These are phyloP conservation scores for Astreopora myriophthalma DNA, from an alignment of 64 coral and sea anemone genomes.

Conservation along the genomic window DNA sequence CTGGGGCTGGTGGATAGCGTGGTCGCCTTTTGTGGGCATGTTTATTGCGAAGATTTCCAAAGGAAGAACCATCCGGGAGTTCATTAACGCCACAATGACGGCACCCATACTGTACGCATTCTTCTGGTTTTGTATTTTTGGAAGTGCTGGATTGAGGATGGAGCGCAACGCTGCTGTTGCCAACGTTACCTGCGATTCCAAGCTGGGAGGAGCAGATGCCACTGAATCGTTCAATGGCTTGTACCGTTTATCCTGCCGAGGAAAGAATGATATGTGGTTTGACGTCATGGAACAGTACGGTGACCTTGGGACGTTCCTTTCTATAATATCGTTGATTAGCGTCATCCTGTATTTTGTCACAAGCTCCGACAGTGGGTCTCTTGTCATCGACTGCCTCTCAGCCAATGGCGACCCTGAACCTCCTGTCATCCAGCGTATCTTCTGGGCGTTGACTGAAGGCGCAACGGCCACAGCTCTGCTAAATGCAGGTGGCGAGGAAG, in stretches of 20 bases:
- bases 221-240: conserved; percentile 1
- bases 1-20: conserved; percentile 81
- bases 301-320: conserved; percentile 27
- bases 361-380: conserved; percentile 53
- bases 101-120: conserved; percentile 45
- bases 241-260: conserved; percentile 47
- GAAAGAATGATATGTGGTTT: conserved; percentile 46
- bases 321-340: conserved; percentile 25
- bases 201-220: background rate
- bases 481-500: conserved; percentile 11
- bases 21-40: conserved; percentile 66
- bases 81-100: conserved; percentile 53
- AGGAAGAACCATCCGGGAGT: conserved; percentile 60
- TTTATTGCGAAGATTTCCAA: conserved; percentile 65
- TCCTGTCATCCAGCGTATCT: conserved; percentile 41
- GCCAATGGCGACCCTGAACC: conserved; percentile 58
- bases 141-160: conserved; percentile 52
- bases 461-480: conserved; percentile 48
- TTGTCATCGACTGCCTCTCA: conserved; percentile 54
- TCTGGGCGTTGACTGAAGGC: conserved; percentile 55
- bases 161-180: conserved; percentile 21
- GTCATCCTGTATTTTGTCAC: conserved; percentile 42
- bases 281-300: conserved; percentile 50
- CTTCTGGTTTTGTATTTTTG: conserved; percentile 74
- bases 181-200: conserved; percentile 37